These are phyloP conservation scores for Acronicta leporina DNA, from an alignment of 2,888 invertebrate species.

Conservation along the genomic window DNA sequence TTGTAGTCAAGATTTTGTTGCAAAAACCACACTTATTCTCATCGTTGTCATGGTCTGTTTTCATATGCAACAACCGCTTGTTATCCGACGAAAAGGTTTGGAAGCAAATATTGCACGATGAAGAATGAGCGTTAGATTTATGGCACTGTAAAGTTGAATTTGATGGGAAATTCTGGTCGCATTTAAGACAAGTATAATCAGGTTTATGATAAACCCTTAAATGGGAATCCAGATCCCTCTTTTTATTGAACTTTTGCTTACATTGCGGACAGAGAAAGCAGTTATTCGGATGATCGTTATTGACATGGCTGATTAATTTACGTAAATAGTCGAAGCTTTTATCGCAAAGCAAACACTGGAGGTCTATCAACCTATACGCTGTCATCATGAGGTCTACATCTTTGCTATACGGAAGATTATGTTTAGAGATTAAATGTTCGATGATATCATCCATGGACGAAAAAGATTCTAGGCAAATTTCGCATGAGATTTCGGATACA, in stretches of 20 bases:
- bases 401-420: constrained; percentile 67
- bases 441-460: constrained; percentile 48
- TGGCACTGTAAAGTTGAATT: constrained; percentile 67
- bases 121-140: constrained; percentile 69
- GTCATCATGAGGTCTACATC: constrained; percentile 65
- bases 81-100: constrained; percentile 68
- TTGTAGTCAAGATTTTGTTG: constrained; percentile 68
- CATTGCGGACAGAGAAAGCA: constrained; percentile 70
- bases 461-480: constrained; percentile 65
- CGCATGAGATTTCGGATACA: constrained; percentile 73
- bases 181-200: constrained; percentile 69
- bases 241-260: constrained; percentile 71
- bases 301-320: constrained; percentile 74
- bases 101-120: constrained; percentile 77
- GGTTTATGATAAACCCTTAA: constrained; percentile 68
- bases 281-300: constrained; percentile 66
- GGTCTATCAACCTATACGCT: constrained; percentile 70
- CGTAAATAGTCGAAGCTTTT: constrained; percentile 66
- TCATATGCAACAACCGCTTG: constrained; percentile 74
- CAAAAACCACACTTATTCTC: constrained; percentile 74
- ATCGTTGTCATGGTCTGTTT: constrained; percentile 65
- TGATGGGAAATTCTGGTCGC: constrained; percentile 63
- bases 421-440: constrained; percentile 68
- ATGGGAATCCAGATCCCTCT: constrained; percentile 72
- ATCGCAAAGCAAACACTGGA: constrained; percentile 74